A percentile compares a stretch with the other conserved stretches of the same genome.
phyloP scores from a whole-genome alignment of 2,113 vertebrate genomes.

The human region GRCh38 chr11:129738001-129738500 shows the following conservation, averaged over 20 bases:
- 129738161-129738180: not conserved
- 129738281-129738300: not conserved
- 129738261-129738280: not conserved
- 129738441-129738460: not conserved
- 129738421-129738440: not conserved
- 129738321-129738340: not conserved
- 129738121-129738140: not conserved
- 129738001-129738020: not conserved
- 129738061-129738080: rapidly evolving
- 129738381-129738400: not conserved
- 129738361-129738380: not conserved
- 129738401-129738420: not conserved
- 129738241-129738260: not conserved
- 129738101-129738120: not conserved
- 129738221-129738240: not conserved
- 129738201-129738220: not conserved
- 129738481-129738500: not conserved
- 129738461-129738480: not conserved
- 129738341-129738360: not conserved
- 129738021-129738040: not conserved
- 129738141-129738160: not conserved
- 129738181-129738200: not conserved
- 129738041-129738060: not conserved
- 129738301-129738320: not conserved
- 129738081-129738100: not conserved